Base-by-base conservation (phyloP, 2,113 vertebrate genomes). In the Gallinago jamesoni region DNA sequence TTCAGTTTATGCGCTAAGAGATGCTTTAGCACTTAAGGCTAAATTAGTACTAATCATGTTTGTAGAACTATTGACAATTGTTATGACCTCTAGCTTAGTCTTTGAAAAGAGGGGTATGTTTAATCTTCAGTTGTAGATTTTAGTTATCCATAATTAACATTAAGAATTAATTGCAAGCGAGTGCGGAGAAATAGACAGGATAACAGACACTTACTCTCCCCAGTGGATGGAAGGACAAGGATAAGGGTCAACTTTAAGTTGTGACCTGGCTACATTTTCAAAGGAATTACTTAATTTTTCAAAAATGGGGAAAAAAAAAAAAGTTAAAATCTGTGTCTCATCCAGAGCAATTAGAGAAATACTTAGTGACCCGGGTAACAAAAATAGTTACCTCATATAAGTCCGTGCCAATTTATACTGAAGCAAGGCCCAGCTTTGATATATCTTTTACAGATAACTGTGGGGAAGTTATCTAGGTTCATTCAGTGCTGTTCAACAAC, bases 31-130 rank as follows among this genome's bases (percentile, higher is more conserved):
- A 89, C 77, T 96, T 95, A 52, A 66, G 35, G 55, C 50, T 74
- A 69, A 96, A 96, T 89, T 91, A 96, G 66, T 82, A 37, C n/a
- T 85, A 60, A 84, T 91, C 66, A 35, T 68, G 31, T 89, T 93
- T 95, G n/a, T 93, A 15, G 62, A 94, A 50, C 47, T 91, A 37
- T 87, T 91, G 93, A 66, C 45, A 87, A 57, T 66, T 94, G 50
- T 89, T 94, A 48, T 90, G 84, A 94, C 84, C 89, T 90, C 62
- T 93, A 76, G 39, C 56, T 86, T 33, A 78, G 24, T 86, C 52
- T 84, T 93, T 74, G 63, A 80, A 84, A 75, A 78, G 48, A 78
- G 5, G 6, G 5, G 7, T 68, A 37, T 69, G 15, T 85, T 93
- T 79, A 72, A 92, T 89, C 73, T 84, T 74, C 66, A 90, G 39